Percentiles rank a stretch among this genome's conserved stretches.
phyloP scores from a whole-genome alignment of 2,113 vertebrate genomes.

The Girardinichthys multiradiatus region DNA sequence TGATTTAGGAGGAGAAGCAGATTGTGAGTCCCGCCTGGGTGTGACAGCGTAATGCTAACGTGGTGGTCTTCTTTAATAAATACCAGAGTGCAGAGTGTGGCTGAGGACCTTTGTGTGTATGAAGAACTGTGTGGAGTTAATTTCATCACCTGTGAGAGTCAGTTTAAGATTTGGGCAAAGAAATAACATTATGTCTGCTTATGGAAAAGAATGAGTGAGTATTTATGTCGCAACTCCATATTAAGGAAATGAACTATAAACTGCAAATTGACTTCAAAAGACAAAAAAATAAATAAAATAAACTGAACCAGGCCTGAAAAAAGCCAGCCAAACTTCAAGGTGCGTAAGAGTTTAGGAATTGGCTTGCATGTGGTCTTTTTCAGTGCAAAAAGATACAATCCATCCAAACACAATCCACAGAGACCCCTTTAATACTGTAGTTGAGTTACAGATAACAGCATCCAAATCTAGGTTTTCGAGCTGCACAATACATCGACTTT shows the following conservation, averaged over 20 bases:
- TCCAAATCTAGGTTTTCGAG: neutral
- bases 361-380: conserved; percentile 3
- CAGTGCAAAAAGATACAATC: conserved; percentile 13
- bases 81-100: conserved; percentile 4
- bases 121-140: neutral
- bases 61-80: conserved; percentile 48
- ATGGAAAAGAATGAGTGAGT: neutral
- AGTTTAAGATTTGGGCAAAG: neutral
- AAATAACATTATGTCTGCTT: conserved; percentile 14
- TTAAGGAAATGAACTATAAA: conserved; percentile 27
- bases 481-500: neutral
- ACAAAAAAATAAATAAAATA: neutral
- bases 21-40: conserved; percentile 15
- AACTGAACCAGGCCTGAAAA: conserved; percentile 24
- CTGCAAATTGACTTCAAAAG: conserved; percentile 5
- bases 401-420: conserved; percentile 28
- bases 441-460: conserved; percentile 1
- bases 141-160: conserved; percentile 16
- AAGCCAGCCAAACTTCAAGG: conserved; percentile 21
- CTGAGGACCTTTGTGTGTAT: neutral
- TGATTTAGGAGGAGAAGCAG: conserved; percentile 35
- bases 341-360: conserved; percentile 43
- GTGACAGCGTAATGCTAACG: conserved; percentile 42
- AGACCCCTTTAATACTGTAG: conserved; percentile 11
- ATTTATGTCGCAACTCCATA: conserved; percentile 8